Conservation (phyloP, 2,797 vertebrate genomes). For the Psittacula echo region DNA sequence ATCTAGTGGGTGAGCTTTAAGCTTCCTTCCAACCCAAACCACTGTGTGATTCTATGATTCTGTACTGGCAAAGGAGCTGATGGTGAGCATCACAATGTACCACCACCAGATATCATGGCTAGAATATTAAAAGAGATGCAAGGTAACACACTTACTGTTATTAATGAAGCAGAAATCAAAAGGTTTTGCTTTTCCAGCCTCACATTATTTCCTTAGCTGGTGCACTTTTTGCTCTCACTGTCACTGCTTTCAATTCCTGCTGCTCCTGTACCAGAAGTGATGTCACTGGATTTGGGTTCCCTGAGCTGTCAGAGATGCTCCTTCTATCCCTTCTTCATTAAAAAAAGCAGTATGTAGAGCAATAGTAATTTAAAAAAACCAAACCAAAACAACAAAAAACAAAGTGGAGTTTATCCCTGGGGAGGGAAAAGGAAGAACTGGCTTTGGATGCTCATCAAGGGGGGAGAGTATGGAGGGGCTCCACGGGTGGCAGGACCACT, state of each 20-base stretch:
- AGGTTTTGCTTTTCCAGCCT: neutral
- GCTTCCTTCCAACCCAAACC: neutral
- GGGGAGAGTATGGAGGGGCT: rapidly evolving
- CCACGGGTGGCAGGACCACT: neutral
- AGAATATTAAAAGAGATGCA: neutral
- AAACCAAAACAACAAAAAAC: neutral
- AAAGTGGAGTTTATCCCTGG: neutral
- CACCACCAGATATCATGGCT: rapidly evolving
- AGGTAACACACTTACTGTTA: neutral
- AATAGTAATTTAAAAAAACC: neutral
- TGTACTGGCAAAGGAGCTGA: neutral
- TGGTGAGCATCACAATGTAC: neutral
- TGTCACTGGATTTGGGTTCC: neutral
- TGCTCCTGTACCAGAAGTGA: neutral
- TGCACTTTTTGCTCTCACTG: rapidly evolving
- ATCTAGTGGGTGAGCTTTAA: neutral
- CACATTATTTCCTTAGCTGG: neutral
- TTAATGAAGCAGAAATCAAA: neutral
- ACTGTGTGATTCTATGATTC: neutral
- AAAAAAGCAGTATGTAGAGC: rapidly evolving
- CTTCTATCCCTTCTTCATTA: neutral
- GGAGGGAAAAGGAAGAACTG: neutral
- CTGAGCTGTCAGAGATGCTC: neutral
- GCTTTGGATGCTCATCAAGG: neutral
- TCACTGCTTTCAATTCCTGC: neutral